Evolutionary conservation across 1,140 invertebrate species (phyloP).

Genomic region (Leguminivora glycinivorella): DNA sequence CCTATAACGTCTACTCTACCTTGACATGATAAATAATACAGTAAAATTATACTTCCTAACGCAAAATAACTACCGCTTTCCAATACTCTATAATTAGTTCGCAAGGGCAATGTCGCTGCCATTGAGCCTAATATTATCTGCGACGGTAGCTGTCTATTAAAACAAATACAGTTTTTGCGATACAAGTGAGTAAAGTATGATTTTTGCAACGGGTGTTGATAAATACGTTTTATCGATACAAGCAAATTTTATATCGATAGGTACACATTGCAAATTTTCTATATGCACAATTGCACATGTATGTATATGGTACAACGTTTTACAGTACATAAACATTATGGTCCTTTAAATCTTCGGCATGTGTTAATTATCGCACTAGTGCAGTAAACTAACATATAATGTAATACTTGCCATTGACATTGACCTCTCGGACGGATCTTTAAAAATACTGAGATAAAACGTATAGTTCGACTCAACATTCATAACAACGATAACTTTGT

Average conservation of each 20-base stretch:
- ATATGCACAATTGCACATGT: too few species aligned
- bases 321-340: too few species aligned
- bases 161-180: not conserved
- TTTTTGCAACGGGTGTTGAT: too few species aligned
- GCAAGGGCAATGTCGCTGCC: slow-evolving; percentile 10
- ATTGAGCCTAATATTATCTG: not conserved
- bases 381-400: too few species aligned
- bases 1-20: not conserved
- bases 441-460: not conserved
- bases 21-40: not conserved
- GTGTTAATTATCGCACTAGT: too few species aligned
- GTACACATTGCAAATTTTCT: too few species aligned
- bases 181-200: too few species aligned
- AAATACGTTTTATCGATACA: too few species aligned
- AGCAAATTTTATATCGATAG: too few species aligned
- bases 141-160: not conserved
- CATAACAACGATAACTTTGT: not conserved
- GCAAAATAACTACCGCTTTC: not conserved
- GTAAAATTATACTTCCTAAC: not conserved
- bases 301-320: too few species aligned
- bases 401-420: not conserved
- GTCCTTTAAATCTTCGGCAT: too few species aligned
- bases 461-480: not conserved
- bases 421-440: not conserved
- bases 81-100: slow-evolving; percentile 1